Conservation (phyloP, 2,888 invertebrate species). For the Ganaspis brasiliensis region DNA sequence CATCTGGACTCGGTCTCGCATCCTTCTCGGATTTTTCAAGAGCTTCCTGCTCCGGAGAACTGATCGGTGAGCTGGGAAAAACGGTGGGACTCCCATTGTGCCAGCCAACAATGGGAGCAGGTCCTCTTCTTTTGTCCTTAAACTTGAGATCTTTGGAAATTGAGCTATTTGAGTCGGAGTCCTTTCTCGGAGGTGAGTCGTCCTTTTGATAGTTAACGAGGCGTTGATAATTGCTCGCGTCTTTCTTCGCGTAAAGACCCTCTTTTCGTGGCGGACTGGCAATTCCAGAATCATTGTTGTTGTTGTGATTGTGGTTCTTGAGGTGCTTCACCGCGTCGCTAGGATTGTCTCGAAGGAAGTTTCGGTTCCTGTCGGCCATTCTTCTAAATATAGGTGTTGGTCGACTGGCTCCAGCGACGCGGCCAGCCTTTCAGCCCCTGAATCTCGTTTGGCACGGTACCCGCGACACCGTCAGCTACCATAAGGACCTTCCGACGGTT, state of each 20-base stretch:
- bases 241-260: slow-evolving; percentile 63
- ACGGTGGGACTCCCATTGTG: slow-evolving; percentile 74
- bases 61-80: slow-evolving; percentile 67
- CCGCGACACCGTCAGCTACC: slow-evolving; percentile 72
- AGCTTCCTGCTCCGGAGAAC: slow-evolving; percentile 26
- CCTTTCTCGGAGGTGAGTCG: slow-evolving; percentile 22
- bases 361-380: slow-evolving; percentile 71
- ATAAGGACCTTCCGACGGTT: slow-evolving; percentile 74
- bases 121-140: slow-evolving; percentile 60
- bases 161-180: background rate
- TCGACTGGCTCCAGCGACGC: slow-evolving; percentile 76
- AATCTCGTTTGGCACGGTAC: slow-evolving; percentile 71
- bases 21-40: slow-evolving; percentile 51
- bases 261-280: slow-evolving; percentile 59
- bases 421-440: slow-evolving; percentile 78
- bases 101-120: slow-evolving; percentile 78
- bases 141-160: slow-evolving; percentile 36
- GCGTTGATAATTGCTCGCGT: slow-evolving; percentile 60
- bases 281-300: slow-evolving; percentile 50
- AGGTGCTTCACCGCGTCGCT: slow-evolving; percentile 45
- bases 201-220: slow-evolving; percentile 58
- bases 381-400: slow-evolving; percentile 75
- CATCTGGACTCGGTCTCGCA: background rate
- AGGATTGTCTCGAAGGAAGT: slow-evolving; percentile 60
- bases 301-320: slow-evolving; percentile 46